phyloP scores from a whole-genome alignment of 2,797 vertebrate genomes.

The Melanotaenia trifasciata region DNA sequence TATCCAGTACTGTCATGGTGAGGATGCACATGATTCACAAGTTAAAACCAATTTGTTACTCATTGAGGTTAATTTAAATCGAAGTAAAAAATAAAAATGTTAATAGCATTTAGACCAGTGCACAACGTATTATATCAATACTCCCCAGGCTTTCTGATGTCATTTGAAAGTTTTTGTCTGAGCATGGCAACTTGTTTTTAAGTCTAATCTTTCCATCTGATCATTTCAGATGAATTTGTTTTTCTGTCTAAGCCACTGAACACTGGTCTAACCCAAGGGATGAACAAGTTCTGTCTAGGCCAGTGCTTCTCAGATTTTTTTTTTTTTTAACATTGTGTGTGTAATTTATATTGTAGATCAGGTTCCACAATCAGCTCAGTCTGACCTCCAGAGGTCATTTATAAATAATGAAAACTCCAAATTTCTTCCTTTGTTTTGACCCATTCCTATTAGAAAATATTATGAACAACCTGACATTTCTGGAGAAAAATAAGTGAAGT shows the following conservation, averaged over 20 bases:
- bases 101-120: background rate
- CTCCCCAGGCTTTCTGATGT: background rate
- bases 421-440: too few relatives aligned
- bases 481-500: too few relatives aligned
- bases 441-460: too few relatives aligned
- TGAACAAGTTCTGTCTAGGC: background rate
- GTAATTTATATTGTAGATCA: too few relatives aligned
- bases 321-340: too few relatives aligned
- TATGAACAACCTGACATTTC: too few relatives aligned
- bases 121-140: background rate
- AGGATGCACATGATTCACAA: background rate
- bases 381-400: too few relatives aligned
- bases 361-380: too few relatives aligned
- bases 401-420: too few relatives aligned
- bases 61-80: background rate
- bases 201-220: background rate
- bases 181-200: background rate
- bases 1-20: background rate
- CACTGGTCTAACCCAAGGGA: background rate
- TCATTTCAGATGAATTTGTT: background rate
- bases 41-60: background rate
- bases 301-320: too few relatives aligned
- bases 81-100: background rate
- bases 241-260: background rate
- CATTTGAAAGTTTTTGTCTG: background rate